Evolutionary conservation across 1,140 invertebrate genomes (phyloP).

Genomic region (Hermetia illucens): DNA sequence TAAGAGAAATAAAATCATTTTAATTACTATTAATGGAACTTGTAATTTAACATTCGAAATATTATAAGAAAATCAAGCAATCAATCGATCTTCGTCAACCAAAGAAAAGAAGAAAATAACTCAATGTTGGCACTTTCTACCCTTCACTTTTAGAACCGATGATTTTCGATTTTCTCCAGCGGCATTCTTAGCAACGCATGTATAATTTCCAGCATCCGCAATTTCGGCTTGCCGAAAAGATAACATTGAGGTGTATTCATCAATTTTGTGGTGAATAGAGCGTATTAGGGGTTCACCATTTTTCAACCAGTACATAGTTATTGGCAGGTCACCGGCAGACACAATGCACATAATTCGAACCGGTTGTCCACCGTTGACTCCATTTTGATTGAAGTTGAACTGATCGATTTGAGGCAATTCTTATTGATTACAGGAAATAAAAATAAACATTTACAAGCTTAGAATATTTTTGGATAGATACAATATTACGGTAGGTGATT

Average conservation of each 20-base stretch:
- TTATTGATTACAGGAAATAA: slow-evolving; percentile 10
- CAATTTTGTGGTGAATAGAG: slow-evolving; percentile 32
- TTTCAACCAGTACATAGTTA: slow-evolving; percentile 48
- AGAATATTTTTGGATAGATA: neutral
- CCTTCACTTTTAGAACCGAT: slow-evolving; percentile 40
- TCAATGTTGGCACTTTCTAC: slow-evolving; percentile 18
- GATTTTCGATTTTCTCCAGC: slow-evolving; percentile 42
- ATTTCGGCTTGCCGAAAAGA: slow-evolving; percentile 55
- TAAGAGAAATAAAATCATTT: no score
- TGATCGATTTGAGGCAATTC: slow-evolving; percentile 49
- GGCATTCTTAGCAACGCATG: slow-evolving; percentile 48
- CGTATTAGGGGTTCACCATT: slow-evolving; percentile 26
- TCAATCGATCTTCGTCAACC: no score
- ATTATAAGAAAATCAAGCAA: no score
- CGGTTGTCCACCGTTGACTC: slow-evolving; percentile 51
- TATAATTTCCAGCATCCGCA: slow-evolving; percentile 45
- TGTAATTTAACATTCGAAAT: no score
- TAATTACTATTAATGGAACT: no score
- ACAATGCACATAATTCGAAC: slow-evolving; percentile 56
- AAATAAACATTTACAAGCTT: neutral
- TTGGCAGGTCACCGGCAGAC: slow-evolving; percentile 50
- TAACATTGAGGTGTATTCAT: slow-evolving; percentile 47
- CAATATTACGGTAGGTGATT: no score
- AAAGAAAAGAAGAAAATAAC: neutral
- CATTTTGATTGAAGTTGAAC: slow-evolving; percentile 48